Percentiles rank a stretch among this genome's conserved stretches.
phyloP scores from a whole-genome alignment of 1,140 invertebrate genomes.

The Lutraria rhynchaena region DNA sequence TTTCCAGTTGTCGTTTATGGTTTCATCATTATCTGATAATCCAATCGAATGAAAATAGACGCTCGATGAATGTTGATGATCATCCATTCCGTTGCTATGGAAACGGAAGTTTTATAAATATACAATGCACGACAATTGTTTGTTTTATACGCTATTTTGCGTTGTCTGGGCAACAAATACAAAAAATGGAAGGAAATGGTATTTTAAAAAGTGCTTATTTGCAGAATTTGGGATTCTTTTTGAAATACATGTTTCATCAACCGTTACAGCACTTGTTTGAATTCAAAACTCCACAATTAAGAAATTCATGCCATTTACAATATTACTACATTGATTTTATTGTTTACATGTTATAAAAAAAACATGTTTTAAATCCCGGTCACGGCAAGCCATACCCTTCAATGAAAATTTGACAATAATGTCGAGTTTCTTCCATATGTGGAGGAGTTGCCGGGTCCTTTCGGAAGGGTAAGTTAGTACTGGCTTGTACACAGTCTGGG shows the following conservation, averaged over 20 bases:
- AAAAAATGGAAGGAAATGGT: not conserved
- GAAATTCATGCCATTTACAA: no score
- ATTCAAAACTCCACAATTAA: no score
- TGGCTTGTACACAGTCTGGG: no score
- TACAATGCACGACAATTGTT: not conserved
- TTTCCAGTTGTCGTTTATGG: slow-evolving; percentile 27
- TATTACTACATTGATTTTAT: no score
- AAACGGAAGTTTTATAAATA: not conserved
- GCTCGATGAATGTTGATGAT: slow-evolving; percentile 21
- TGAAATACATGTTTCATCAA: not conserved
- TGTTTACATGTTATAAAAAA: no score
- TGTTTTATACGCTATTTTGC: not conserved
- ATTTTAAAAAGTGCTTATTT: not conserved
- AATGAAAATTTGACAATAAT: no score
- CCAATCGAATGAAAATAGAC: slow-evolving; percentile 40
- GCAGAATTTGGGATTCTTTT: not conserved
- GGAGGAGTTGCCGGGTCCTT: no score
- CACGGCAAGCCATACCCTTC: no score
- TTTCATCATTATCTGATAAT: not conserved
- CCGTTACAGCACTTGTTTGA: no score
- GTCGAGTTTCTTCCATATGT: no score
- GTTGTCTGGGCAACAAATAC: not conserved
- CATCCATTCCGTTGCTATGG: slow-evolving; percentile 28
- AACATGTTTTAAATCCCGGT: no score
- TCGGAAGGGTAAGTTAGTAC: no score